These are phyloP conservation scores for Miichthys miiuy DNA, from an alignment of 2,797 vertebrate species.

Conservation along the genomic window DNA sequence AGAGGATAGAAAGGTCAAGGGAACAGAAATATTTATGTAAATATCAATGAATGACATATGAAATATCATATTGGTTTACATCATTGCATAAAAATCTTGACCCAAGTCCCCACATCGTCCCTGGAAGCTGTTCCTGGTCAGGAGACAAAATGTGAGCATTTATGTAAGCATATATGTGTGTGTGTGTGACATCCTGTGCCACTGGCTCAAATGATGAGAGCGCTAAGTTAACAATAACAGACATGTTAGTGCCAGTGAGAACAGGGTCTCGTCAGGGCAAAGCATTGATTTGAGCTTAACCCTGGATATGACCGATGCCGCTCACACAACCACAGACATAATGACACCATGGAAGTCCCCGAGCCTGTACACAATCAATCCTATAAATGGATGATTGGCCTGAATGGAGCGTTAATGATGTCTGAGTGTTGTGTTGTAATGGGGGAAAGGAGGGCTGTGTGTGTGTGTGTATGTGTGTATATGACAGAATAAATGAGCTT, in stretches of 20 bases:
- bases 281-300: conserved; percentile 82
- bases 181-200: conserved; percentile 7
- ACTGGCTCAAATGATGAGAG: conserved; percentile 18
- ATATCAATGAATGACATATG: background rate
- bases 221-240: conserved; percentile 38
- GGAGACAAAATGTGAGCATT: background rate
- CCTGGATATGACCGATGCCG: conserved; percentile 44
- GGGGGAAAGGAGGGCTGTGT: conserved; percentile 13
- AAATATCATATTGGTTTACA: conserved; percentile 3
- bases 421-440: conserved; percentile 62
- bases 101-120: background rate
- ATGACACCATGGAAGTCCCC: conserved; percentile 52
- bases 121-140: conserved; percentile 9
- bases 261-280: conserved; percentile 56
- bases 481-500: conserved; percentile 33
- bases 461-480: conserved; percentile 8
- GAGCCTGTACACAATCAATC: conserved; percentile 72
- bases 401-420: conserved; percentile 75
- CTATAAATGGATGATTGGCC: conserved; percentile 73
- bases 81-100: conserved; percentile 1
- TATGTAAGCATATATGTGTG: conserved; percentile 1
- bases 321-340: conserved; percentile 53
- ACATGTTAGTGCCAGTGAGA: conserved; percentile 53
- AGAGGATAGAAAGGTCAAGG: background rate
- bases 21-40: background rate